Evolutionary conservation across 1,140 invertebrate genomes (phyloP).

Genomic region (Sarcophaga peregrina): DNA sequence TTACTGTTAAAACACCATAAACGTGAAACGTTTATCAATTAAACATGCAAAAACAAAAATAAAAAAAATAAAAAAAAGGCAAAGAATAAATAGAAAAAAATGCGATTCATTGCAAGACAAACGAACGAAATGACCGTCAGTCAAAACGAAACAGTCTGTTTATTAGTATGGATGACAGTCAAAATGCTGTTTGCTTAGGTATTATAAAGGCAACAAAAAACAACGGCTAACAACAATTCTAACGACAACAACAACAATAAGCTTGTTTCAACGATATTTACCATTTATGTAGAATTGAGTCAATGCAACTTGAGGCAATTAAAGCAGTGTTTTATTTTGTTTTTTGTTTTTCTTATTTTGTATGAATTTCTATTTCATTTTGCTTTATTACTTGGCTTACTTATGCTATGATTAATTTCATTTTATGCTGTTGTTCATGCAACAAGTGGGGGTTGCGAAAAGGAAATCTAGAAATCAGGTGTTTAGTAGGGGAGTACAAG

Average conservation of each 20-base stretch:
- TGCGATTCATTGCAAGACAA: too few relatives aligned
- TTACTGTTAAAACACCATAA: slow-evolving; percentile 32
- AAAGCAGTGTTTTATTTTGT: not conserved
- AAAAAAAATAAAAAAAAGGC: not conserved
- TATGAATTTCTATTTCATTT: not conserved
- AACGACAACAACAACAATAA: slow-evolving; percentile 12
- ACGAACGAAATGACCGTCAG: not conserved
- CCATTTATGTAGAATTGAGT: slow-evolving; percentile 38
- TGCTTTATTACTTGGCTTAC: too few relatives aligned
- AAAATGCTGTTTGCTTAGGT: too few relatives aligned
- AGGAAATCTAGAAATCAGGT: not conserved
- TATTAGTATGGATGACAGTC: not conserved
- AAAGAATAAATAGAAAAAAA: too few relatives aligned
- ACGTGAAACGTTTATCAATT: slow-evolving; percentile 57
- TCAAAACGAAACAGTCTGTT: not conserved
- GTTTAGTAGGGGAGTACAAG: not conserved
- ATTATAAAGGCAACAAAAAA: too few relatives aligned
- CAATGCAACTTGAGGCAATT: slow-evolving; percentile 37
- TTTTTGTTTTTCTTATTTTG: not conserved
- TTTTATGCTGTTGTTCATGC: not conserved
- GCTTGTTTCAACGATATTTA: slow-evolving; percentile 22
- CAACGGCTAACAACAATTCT: too few relatives aligned
- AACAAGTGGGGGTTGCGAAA: not conserved
- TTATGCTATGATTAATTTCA: not conserved
- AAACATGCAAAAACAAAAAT: slow-evolving; percentile 24